These are phyloP conservation scores for Chelonus formosanus DNA, from an alignment of 2,888 invertebrate species.

Conservation along the genomic window DNA sequence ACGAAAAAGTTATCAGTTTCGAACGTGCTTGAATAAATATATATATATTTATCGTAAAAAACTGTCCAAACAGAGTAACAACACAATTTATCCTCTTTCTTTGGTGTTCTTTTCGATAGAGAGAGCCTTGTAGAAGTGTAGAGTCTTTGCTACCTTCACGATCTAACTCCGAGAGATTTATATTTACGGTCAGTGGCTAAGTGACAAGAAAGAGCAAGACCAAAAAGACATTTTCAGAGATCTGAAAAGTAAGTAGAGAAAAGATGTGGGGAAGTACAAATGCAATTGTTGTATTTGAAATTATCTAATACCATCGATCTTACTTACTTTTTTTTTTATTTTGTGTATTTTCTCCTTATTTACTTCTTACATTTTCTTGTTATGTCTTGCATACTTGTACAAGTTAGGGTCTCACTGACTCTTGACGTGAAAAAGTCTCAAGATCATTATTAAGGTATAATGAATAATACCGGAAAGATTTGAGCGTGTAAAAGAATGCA, in stretches of 20 bases:
- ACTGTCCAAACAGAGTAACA: constrained; percentile 18
- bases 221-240: constrained; percentile 18
- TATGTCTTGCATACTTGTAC: constrained; percentile 9
- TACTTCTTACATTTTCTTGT: constrained; percentile 23
- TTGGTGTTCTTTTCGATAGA: constrained; percentile 7
- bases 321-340: constrained; percentile 7
- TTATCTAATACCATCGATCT: constrained; percentile 31
- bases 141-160: constrained; percentile 12
- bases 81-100: constrained; percentile 11
- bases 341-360: constrained; percentile 5
- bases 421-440: constrained; percentile 24
- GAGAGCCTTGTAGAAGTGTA: background rate
- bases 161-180: constrained; percentile 22
- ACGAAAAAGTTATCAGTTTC: constrained; percentile 21
- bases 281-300: constrained; percentile 24
- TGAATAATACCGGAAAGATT: constrained; percentile 55
- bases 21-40: constrained; percentile 14
- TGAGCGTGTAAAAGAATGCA: constrained; percentile 49
- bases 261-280: background rate
- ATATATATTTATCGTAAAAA: constrained; percentile 15
- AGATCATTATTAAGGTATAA: constrained; percentile 53
- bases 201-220: constrained; percentile 31
- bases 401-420: background rate
- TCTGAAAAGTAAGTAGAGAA: background rate
- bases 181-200: constrained; percentile 28